Evolutionary conservation across 1,140 invertebrate genomes (phyloP).

Genomic region (Zaprionus nigranus): DNA sequence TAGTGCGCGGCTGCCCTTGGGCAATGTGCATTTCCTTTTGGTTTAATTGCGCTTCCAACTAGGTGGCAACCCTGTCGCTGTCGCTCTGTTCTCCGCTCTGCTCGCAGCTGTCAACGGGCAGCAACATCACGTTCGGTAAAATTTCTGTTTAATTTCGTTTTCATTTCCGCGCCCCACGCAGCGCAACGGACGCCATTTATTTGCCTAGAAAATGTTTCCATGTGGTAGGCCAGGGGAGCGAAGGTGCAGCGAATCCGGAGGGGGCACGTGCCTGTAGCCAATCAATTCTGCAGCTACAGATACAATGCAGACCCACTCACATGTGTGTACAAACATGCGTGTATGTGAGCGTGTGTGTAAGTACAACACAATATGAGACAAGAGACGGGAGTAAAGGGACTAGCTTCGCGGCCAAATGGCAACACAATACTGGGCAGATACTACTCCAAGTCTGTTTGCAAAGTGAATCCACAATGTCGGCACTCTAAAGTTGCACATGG

Average conservation of each 20-base stretch:
- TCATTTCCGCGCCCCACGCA: slow-evolving; percentile 66
- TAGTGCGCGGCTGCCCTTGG: slow-evolving; percentile 41
- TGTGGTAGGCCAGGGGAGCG: background rate
- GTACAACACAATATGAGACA: too few relatives aligned
- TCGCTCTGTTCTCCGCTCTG: slow-evolving; percentile 12
- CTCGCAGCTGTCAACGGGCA: slow-evolving; percentile 16
- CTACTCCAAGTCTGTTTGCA: too few relatives aligned
- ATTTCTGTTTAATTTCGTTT: slow-evolving; percentile 78
- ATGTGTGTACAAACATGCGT: background rate
- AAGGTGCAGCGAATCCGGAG: background rate
- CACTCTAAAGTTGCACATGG: too few relatives aligned
- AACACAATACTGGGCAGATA: too few relatives aligned
- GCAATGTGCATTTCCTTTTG: slow-evolving; percentile 62
- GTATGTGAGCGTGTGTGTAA: too few relatives aligned
- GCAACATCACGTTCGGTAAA: slow-evolving; percentile 51
- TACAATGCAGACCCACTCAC: too few relatives aligned
- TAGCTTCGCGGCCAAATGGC: too few relatives aligned
- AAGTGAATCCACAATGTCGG: too few relatives aligned
- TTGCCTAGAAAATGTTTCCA: slow-evolving; percentile 30
- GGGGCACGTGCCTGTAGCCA: slow-evolving; percentile 60
- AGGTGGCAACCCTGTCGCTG: slow-evolving; percentile 39
- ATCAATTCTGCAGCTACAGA: slow-evolving; percentile 62
- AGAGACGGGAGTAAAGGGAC: too few relatives aligned
- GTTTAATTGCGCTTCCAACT: slow-evolving; percentile 75
- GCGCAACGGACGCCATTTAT: slow-evolving; percentile 40